Evolutionary conservation across 2,113 vertebrate species (phyloP), one percentile per base, ranked within the genome.

Genomic region (Salvelinus alpinus): DNA sequence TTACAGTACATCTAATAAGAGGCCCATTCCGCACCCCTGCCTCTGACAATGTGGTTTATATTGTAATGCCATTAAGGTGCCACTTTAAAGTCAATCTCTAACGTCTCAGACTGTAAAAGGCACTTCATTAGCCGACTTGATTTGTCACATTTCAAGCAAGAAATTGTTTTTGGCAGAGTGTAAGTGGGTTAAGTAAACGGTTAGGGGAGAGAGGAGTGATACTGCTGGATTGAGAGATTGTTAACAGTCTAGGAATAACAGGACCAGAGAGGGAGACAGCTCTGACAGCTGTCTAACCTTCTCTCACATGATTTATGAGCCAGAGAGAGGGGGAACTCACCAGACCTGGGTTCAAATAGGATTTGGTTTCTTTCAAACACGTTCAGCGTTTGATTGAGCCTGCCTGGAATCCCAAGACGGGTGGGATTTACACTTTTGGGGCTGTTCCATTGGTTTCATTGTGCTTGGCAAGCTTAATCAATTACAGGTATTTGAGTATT

Each of bases 61-160:
- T 92, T 88, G 90, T 48, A 82, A 80, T 48, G 4, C 74, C 64
- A 87, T 90, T 85, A 77, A 86, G 85, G 83, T 86, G 80, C 80
- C 80, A 78, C 78, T 87, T 83, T 81, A 85, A 85, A 79, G 7
- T 14, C 78, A 54, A 76, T 81, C 80, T 64, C 51, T 65, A 14
- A 66, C 80, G 25, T 38, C 68, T 51, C 51, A 64, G 72, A 85
- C 86, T 71, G 74, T 81, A 78, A 83, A 88, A 81, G 73, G 64
- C 78, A 83, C 79, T 86, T 87, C 74, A 86, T 86, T 84, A 75
- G 77, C 72, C 4, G 57, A 73, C 82, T 84, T 82, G 84, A 79
- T 89, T 85, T 86, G 72, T 88, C 83, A 84, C 73, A 68, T 86
- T 83, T 88, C 72, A 75, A 78, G 73, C 77, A 64, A 78, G 64